Base-by-base conservation (phyloP, 2,797 vertebrate species). In the Monodelphis domestica region DNA sequence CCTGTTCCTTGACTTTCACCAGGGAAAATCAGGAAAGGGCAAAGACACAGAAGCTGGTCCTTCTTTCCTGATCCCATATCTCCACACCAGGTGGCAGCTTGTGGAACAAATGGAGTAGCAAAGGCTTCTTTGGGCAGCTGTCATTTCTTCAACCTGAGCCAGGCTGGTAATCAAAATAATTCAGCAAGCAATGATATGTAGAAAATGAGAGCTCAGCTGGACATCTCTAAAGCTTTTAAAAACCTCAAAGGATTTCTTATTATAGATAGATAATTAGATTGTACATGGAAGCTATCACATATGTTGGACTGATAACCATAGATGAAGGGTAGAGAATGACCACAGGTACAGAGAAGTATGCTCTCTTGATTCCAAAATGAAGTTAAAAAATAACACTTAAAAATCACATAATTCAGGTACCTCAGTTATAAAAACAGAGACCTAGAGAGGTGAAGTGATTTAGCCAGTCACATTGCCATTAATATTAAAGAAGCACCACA, bases 171-270 rank as follows among this genome's bases (percentile, higher is more conserved):
- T 97, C 97, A 96, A 52, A 84, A n/a, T 95, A 94, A 98, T 97
- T 95, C 95, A 97, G 98, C 97, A 98, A 63, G 51, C 9, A 54
- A 94, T 91, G 95, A 59, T 92, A 91, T 38, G n/a, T 93, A 97
- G 97, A 97, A 98, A 98, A 97, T 98, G 96, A 98, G 96, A 87
- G 89, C 96, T 93, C 89, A 97, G 95, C 96, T 97, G 96, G 91
- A 93, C 94, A 96, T 96, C 93, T 95, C 97, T 95, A 97, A 92
- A 96, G 90, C 96, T 96, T 50, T 88, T 89, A 92, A 96, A 95
- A 96, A 94, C 90, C 53, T 70, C 92, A 94, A 70, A 1, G 95
- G 94, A 93, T 95, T 98, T 96, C 97, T 97, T 97, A 97, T 97
- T 95, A 96, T 94, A 70, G 12, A 87, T 94, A 84, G 93, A 53